Evolutionary conservation across 1,140 invertebrate genomes (phyloP).

Genomic region (Pectinophora gossypiella): DNA sequence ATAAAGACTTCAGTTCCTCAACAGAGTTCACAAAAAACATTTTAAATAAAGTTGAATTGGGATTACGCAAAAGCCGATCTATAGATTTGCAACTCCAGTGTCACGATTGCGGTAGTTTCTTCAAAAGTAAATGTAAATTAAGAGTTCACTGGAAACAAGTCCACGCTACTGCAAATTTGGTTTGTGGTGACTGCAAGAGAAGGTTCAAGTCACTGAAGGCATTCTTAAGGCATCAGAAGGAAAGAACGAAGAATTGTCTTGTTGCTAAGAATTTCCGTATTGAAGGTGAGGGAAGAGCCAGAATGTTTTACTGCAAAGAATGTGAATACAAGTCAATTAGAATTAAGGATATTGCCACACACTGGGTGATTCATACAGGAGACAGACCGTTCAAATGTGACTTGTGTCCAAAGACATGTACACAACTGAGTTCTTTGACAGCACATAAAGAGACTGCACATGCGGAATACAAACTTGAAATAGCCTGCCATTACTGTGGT

Average conservation of each 20-base stretch:
- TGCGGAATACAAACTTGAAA: conserved; percentile 32
- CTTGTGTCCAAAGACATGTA: conserved; percentile 36
- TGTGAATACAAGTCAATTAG: conserved; percentile 38
- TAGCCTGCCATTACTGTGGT: conserved; percentile 50
- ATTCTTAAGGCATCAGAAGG: conserved; percentile 36
- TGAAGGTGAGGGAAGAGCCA: conserved; percentile 39
- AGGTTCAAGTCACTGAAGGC: conserved; percentile 48
- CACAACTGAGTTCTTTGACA: conserved; percentile 40
- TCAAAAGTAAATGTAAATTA: conserved; percentile 60
- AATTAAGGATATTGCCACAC: conserved; percentile 42
- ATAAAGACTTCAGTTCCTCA: conserved; percentile 2
- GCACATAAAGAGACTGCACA: conserved; percentile 41
- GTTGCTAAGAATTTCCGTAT: conserved; percentile 27
- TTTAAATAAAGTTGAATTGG: background rate
- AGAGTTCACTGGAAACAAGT: conserved; percentile 57
- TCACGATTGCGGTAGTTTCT: conserved; percentile 46
- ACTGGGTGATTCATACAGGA: conserved; percentile 42
- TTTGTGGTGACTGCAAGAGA: conserved; percentile 45
- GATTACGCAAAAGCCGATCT: conserved; percentile 19
- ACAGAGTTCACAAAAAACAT: background rate
- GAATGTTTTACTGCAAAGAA: conserved; percentile 46
- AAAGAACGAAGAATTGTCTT: conserved; percentile 23
- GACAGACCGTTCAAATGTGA: conserved; percentile 41
- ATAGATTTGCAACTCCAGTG: conserved; percentile 42
- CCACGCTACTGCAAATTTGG: conserved; percentile 31